Evolutionary conservation across 2,888 invertebrate genomes (phyloP), one percentile per base, ranked within the genome.

Genomic region (Lagria hirta): DNA sequence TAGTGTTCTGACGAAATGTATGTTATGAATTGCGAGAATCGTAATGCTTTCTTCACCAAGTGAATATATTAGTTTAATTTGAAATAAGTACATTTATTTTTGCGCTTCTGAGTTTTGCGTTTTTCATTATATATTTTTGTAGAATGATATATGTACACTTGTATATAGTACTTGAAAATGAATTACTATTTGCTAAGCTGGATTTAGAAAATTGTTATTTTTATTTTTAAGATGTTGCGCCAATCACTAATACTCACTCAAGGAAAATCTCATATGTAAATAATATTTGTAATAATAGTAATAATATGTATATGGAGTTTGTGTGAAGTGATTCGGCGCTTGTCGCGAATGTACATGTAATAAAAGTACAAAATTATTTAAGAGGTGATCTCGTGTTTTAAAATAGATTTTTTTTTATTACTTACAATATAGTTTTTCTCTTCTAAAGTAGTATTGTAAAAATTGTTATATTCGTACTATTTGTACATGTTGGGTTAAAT

Each of bases 311-410:
- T n/a, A n/a, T n/a, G n/a, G 41, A 42, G 42, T 42, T 45, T 45
- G 44, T 27, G 32, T 12, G 32, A 12, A 37, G 32, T 36, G 41
- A 36, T 32, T 36, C 18, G 16, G 21, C 42, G 47, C 33, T 15
- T 18, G 16, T 20, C 42, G 33, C 36, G 45, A 38, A 30, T 51
- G 51, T 56, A 56, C 46, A 48, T 44, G 49, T 45, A 46, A 52
- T 51, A 61, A 67, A 67, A 69, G 69, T 69, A 69, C 69, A 69
- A 69, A 69, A 68, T 69, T 69, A 65, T 66, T 66, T 66, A 64
- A 66, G 65, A 63, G 64, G 63, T 66, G 70, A 70, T 70, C 70
- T 70, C 70, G 65, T 63, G 56, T 65, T 63, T 61, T 66, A 61
- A 56, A 56, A n/a, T n/a, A n/a, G n/a, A n/a, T n/a, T n/a, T n/a